Percentiles rank a stretch among this genome's conserved stretches.
phyloP scores from a whole-genome alignment of 2,113 vertebrate genomes.

The Acinonyx jubatus region DNA sequence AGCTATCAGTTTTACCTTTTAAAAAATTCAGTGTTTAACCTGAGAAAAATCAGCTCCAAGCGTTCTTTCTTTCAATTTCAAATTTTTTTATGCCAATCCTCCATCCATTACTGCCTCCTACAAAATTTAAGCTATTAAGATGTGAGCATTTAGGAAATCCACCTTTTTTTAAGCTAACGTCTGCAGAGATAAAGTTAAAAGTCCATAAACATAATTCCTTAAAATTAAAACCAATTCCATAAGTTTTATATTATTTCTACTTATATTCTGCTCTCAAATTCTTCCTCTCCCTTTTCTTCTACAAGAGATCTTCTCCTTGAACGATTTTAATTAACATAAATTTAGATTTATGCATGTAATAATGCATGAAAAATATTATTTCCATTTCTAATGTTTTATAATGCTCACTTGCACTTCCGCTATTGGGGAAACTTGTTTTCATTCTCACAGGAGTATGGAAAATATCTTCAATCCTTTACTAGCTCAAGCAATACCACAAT shows the following conservation, averaged over 20 bases:
- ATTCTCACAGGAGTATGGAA: background rate
- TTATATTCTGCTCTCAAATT: background rate
- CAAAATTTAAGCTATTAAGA: slow-evolving; percentile 41
- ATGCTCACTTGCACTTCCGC: background rate
- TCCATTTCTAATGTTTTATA: background rate
- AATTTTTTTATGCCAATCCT: background rate
- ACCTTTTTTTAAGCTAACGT: background rate
- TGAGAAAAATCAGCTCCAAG: background rate
- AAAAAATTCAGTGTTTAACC: background rate
- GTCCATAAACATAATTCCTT: slow-evolving; percentile 14
- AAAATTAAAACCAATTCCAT: slow-evolving; percentile 30
- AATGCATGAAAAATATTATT: background rate
- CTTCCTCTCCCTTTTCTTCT: background rate
- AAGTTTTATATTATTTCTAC: background rate
- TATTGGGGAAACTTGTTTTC: background rate
- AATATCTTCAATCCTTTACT: background rate
- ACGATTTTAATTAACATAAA: background rate
- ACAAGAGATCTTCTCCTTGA: background rate
- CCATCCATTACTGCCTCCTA: background rate
- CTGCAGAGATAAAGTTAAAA: background rate
- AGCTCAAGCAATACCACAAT: background rate
- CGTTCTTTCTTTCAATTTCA: background rate
- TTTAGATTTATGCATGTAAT: slow-evolving; percentile 29
- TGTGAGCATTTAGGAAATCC: slow-evolving; percentile 2
- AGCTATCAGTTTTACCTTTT: background rate